These are phyloP conservation scores for Accipiter virgatus DNA, from an alignment of 2,113 vertebrate genomes.

Conservation along the genomic window DNA sequence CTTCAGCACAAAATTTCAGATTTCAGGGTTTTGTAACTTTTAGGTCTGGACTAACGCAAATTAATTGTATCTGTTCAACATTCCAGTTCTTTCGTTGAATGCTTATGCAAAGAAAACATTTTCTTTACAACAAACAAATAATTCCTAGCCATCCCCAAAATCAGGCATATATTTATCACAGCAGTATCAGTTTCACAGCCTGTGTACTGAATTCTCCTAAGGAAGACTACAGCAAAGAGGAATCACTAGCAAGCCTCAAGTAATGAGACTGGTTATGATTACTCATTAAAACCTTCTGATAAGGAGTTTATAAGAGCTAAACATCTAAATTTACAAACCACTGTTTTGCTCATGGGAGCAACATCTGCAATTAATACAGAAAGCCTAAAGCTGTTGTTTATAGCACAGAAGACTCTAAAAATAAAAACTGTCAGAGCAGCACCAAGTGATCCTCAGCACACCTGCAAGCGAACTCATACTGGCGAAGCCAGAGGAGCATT, in stretches of 20 bases:
- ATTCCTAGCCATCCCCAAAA: background rate
- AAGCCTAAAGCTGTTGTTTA: background rate
- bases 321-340: background rate
- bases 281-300: background rate
- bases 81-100: background rate
- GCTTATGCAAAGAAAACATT: background rate
- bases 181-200: background rate
- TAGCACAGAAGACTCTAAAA: background rate
- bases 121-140: background rate
- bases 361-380: background rate
- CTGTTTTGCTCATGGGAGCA: background rate
- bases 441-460: background rate
- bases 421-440: background rate
- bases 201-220: background rate
- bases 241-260: background rate
- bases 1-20: background rate
- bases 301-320: background rate
- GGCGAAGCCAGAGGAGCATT: background rate
- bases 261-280: background rate
- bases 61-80: background rate
- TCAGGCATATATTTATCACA: background rate
- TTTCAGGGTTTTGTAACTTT: background rate
- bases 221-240: background rate
- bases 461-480: rapidly evolving
- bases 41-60: background rate